Evolutionary conservation across 2,797 vertebrate species (phyloP).

Genomic region (Triplophysa yarkandensis): DNA sequence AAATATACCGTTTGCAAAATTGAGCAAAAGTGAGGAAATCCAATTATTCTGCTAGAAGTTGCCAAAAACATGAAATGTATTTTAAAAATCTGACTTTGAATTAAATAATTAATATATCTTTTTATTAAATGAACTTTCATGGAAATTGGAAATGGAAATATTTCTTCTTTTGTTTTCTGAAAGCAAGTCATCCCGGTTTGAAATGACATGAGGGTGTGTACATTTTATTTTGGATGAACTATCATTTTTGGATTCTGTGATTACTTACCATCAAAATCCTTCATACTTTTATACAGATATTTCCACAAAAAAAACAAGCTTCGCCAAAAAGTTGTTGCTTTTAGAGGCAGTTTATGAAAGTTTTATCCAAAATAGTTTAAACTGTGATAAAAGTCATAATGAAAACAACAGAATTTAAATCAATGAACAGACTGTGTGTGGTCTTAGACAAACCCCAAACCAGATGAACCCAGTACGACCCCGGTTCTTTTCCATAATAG

Average conservation of each 20-base stretch:
- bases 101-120: too few species aligned
- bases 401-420: background rate
- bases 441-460: background rate
- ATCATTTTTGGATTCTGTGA: background rate
- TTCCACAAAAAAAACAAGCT: background rate
- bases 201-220: too few species aligned
- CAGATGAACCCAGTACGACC: background rate
- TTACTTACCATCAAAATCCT: background rate
- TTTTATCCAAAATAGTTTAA: background rate
- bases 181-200: too few species aligned
- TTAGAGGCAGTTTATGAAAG: background rate
- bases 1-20: too few species aligned
- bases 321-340: background rate
- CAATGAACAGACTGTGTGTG: background rate
- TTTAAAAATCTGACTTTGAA: too few species aligned
- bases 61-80: too few species aligned
- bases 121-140: too few species aligned
- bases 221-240: too few species aligned
- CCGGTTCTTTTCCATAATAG: slow-evolving; percentile 21
- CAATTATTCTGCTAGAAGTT: too few species aligned
- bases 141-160: too few species aligned
- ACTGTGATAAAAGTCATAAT: background rate
- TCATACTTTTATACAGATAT: background rate
- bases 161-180: too few species aligned
- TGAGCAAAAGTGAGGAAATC: too few species aligned